Evolutionary conservation across 2,888 invertebrate genomes (phyloP), one percentile per base, ranked within the genome.

Genomic region (Drosophila niveifrons): DNA sequence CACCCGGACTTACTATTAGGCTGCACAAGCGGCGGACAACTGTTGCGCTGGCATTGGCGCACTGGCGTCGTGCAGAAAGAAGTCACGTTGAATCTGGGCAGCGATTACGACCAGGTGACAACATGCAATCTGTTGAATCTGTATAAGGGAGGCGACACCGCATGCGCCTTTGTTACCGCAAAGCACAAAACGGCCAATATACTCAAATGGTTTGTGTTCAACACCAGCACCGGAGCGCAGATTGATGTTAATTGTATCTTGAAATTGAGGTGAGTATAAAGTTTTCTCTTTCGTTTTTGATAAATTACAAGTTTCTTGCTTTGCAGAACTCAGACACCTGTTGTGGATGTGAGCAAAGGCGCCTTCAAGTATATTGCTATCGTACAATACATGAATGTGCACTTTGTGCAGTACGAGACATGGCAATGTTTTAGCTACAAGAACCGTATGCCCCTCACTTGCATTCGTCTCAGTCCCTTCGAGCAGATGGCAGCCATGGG

Each of bases 401-500:
- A 80, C 68, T 87, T 91, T 57, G 6, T 90, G 0, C 82, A 92
- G 47, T 92, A 91, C 57, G 68, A 58, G 13, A 80, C 63, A 0
- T 91, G 91, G 91, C 3, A 50, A 2, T 83, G 85, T 2, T 85
- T 78, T 11, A 72, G 53, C 10, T 91, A 80, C 50, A 46, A 70
- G 3, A 17, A 65, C 0, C 41, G 52, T 1, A 34, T 55, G 2
- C 13, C 70, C 0, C 93, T 95, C 41, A 96, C 95, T 0, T 95
- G 95, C 75, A 93, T 96, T 3, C 93, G 94, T 0, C 94, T 95
- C 63, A 96, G 96, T 92, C 96, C 96, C 0, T 92, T 91, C 17
- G 95, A 95, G 64, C 92, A 94, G 78, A 92, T 94, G 80, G 92
- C 96, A 9, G 95, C 96, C 2, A 95, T 95, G 0, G 96, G 96